Percentiles rank a stretch among this genome's conserved stretches.
Evolutionary conservation across 92 coral and sea anemone genomes (phyloP).

Genomic region (Porites lobata): DNA sequence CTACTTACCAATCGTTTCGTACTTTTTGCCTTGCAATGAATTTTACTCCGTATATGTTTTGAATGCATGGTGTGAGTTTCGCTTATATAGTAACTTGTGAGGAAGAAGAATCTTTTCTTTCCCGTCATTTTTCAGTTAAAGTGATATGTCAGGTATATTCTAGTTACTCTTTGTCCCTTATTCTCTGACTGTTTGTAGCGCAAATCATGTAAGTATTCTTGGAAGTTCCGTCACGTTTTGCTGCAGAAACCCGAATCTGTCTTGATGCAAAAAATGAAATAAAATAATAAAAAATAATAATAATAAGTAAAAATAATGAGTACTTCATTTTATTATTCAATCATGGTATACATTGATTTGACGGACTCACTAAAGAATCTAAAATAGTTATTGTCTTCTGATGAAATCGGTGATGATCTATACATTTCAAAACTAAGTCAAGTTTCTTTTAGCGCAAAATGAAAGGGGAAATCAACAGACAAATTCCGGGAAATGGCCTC

Average conservation of each 20-base stretch:
- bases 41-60: not conserved
- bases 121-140: not conserved
- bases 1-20: not conserved
- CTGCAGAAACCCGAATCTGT: not conserved
- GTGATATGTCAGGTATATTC: not conserved
- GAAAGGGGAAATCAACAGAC: too few species aligned
- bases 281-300: too few species aligned
- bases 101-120: conserved; percentile 14
- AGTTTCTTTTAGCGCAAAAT: too few species aligned
- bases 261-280: too few species aligned
- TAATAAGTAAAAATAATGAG: too few species aligned
- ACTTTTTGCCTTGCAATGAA: conserved; percentile 6
- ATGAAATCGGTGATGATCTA: too few species aligned
- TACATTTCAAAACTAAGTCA: too few species aligned
- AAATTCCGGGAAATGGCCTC: too few species aligned
- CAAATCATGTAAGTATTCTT: conserved; percentile 22
- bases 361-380: too few species aligned
- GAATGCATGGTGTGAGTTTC: not conserved
- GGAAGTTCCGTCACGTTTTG: conserved; percentile 16
- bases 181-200: not conserved
- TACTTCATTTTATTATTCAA: too few species aligned
- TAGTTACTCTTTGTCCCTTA: not conserved
- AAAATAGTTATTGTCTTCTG: too few species aligned
- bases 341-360: too few species aligned
- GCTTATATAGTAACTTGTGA: not conserved